Percentiles rank a stretch among this genome's conserved stretches.
phyloP scores from a whole-genome alignment of 2,797 vertebrate species.

The Holocentrus rufus region DNA sequence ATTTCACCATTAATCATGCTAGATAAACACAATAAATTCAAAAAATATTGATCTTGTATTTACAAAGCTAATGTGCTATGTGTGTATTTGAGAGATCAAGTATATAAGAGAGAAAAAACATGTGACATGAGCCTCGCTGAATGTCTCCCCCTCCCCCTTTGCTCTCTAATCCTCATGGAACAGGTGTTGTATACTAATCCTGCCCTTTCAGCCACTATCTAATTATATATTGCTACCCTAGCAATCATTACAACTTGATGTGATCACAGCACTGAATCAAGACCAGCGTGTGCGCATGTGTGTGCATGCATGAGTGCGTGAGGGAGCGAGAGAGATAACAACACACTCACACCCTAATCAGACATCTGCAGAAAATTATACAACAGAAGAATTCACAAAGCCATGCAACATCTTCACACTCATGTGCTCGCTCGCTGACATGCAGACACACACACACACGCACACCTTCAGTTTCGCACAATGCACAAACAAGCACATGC shows the following conservation, averaged over 20 bases:
- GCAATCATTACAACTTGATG: constrained; percentile 62
- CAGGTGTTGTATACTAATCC: constrained; percentile 76
- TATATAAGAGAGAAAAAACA: neutral
- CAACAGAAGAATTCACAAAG: neutral
- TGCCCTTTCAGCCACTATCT: constrained; percentile 60
- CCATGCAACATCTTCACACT: neutral
- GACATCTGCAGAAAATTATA: neutral
- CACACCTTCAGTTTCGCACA: neutral
- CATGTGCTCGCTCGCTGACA: neutral
- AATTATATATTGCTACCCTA: constrained; percentile 76
- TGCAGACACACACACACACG: neutral
- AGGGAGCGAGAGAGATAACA: neutral
- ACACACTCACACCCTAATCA: neutral
- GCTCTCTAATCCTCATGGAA: constrained; percentile 69
- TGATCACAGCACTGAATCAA: constrained; percentile 36
- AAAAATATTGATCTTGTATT: neutral
- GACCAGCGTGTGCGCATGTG: neutral
- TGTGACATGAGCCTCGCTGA: constrained; percentile 18
- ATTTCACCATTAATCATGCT: constrained; percentile 41
- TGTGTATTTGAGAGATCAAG: constrained; percentile 11
- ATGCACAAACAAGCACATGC: neutral
- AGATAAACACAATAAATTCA: neutral
- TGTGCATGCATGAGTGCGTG: constrained; percentile 1
- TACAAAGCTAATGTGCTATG: constrained; percentile 6
- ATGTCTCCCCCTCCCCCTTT: constrained; percentile 40